Evolutionary conservation across 2,113 vertebrate genomes (phyloP).

Genomic region (Ictalurus punctatus): DNA sequence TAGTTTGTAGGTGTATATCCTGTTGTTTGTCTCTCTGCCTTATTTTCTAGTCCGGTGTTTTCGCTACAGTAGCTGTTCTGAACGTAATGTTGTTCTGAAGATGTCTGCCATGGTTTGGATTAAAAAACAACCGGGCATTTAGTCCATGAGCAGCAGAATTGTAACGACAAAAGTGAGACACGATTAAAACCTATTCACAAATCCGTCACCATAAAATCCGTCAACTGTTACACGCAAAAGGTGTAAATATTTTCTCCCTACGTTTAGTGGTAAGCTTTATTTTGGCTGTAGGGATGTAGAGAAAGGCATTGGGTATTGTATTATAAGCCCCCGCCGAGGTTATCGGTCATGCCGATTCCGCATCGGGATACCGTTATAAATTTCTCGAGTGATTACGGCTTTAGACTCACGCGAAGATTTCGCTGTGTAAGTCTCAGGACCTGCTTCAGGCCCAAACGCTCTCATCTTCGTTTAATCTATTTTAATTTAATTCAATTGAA

Average conservation of each 20-base stretch:
- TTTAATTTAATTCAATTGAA: not conserved
- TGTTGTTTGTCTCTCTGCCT: not conserved
- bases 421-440: not conserved
- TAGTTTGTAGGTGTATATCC: too few species aligned
- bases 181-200: not conserved
- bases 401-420: not conserved
- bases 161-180: not conserved
- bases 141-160: not conserved
- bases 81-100: not conserved
- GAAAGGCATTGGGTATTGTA: not conserved
- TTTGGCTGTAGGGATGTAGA: not conserved
- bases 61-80: not conserved
- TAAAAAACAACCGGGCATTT: not conserved
- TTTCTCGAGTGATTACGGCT: not conserved
- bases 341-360: not conserved
- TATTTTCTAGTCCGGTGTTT: not conserved
- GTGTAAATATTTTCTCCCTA: not conserved
- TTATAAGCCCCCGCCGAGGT: not conserved
- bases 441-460: not conserved
- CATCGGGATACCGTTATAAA: not conserved
- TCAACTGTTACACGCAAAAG: too few species aligned
- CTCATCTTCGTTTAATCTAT: slow-evolving; percentile 3
- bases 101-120: not conserved
- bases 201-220: too few species aligned
- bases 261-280: not conserved